Base-by-base conservation (phyloP, 2,888 invertebrate genomes). In the Oasisia sp. region DNA sequence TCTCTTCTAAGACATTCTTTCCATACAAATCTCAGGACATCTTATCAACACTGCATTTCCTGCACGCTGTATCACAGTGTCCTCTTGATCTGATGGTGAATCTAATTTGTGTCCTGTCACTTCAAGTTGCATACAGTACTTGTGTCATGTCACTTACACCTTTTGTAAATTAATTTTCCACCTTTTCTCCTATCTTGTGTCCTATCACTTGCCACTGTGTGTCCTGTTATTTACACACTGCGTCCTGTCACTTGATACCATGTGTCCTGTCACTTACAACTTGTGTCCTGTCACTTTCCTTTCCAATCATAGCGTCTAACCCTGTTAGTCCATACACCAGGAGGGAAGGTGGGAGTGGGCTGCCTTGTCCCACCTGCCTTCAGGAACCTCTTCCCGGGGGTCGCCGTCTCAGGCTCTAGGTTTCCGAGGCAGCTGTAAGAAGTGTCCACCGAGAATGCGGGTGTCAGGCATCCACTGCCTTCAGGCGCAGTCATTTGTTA, bases 401-500 rank as follows among this genome's bases (percentile, higher is more conserved):
- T 3, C 74, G 0, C n/a, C 74, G 19, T 74, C 74, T 74, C n/a
- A n/a, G 74, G 19, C n/a, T 74, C 74, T n/a, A 74, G 74, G 74
- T 74, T 74, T 74, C 74, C 74, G 19, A 74, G 7, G 74, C 74
- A 74, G 74, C 74, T 74, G 74, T 74, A 74, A 19, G 74, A 74
- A 74, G n/a, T 74, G n/a, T 74, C 74, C 74, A 74, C 27, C 27
- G 19, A 27, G 74, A 74, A 74, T 74, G 74, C 74, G 7, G n/a
- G 27, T 74, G 74, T 74, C 27, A 19, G 74, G 74, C 74, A 74
- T 74, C 74, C 74, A 74, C 74, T 74, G 74, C 74, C 74, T 74
- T 74, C 74, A 74, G 74, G 74, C 74, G 7, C 74, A 74, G 74
- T 74, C 74, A 74, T 74, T 74, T 74, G 74, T 74, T 74, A 74